Base-by-base conservation (phyloP, 2,888 invertebrate species). In the Abscondita cerata region DNA sequence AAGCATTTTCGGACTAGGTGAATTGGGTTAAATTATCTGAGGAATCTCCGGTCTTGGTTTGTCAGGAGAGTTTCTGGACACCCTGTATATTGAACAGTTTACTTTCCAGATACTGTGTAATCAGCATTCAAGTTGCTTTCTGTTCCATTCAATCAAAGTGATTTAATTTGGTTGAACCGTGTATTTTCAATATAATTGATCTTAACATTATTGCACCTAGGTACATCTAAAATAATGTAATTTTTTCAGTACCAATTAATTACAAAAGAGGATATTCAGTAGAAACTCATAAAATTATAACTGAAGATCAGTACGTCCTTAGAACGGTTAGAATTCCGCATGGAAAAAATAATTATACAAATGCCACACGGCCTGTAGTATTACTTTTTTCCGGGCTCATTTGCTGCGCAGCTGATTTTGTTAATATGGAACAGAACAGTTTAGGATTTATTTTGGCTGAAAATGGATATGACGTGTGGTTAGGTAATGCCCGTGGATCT, bases 391-490 rank as follows among this genome's bases (percentile, higher is more conserved):
- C 15, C 11, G 41, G 41, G 3, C 12, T 41, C 11, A 2, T 41
- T 9, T 15, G 41, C 5, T 13, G 16, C 8, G 12, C 41, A 9
- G 41, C 34, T 8, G 44, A 13, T 25, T 41, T 13, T 9, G 41
- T 25, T 4, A 31, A n/a, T 11, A 40, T 25, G 13, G 53, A 12
- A 19, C 4, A 15, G 1, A 44, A 44, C 1, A 19, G 36, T 18
- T 36, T 52, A 25, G 58, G 18, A 6, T 52, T 46, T 25, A 1
- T 59, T 0, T 34, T 59, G 13, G 33, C 58, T 2, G 38, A 52
- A 11, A 15, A 12, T 16, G 58, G 58, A 2, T 59, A 59, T n/a
- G 58, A 59, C 19, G 52, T 59, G 3, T 52, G 58, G 58, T 9
- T 52, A 15, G 46, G 19, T 19, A 52, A 59, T 31, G 3, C 9